Evolutionary conservation across 92 coral and sea anemone genomes (phyloP).

Genomic region (Paragorgia papillata): DNA sequence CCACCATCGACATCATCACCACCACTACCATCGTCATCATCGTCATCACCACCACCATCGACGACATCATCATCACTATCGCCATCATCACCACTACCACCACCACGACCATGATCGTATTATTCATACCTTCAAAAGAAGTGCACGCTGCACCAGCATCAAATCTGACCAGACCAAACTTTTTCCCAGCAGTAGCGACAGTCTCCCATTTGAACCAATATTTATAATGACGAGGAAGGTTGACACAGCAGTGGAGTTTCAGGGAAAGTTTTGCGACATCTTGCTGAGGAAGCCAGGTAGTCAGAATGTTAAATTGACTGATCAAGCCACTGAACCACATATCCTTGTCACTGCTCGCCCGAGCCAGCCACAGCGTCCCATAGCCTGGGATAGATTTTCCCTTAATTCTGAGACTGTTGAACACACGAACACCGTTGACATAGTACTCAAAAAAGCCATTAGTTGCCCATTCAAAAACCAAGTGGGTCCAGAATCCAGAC

Average conservation of each 20-base stretch:
- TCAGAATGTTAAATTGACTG: constrained; percentile 11
- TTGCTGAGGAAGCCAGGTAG: neutral
- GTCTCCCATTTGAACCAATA: constrained; percentile 18
- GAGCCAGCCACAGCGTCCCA: neutral
- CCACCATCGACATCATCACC: no score
- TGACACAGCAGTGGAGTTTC: constrained; percentile 22
- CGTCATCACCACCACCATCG: no score
- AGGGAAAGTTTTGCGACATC: neutral
- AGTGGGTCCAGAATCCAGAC: neutral
- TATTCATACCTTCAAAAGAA: constrained; percentile 23
- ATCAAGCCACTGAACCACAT: constrained; percentile 16
- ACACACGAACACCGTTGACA: neutral
- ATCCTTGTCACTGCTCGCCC: neutral
- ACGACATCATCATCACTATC: no score
- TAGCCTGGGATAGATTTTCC: neutral
- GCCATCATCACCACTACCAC: no score
- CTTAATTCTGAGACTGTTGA: neutral
- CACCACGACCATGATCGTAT: no score
- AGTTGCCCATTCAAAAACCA: neutral
- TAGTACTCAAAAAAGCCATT: neutral
- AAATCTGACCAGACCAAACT: neutral
- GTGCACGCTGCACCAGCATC: constrained; percentile 25
- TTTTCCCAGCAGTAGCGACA: neutral
- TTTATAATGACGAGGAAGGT: neutral
- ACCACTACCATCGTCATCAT: no score